Base-by-base conservation (phyloP, 2,797 vertebrate species). In the Schizopygopsis malacanthus region DNA sequence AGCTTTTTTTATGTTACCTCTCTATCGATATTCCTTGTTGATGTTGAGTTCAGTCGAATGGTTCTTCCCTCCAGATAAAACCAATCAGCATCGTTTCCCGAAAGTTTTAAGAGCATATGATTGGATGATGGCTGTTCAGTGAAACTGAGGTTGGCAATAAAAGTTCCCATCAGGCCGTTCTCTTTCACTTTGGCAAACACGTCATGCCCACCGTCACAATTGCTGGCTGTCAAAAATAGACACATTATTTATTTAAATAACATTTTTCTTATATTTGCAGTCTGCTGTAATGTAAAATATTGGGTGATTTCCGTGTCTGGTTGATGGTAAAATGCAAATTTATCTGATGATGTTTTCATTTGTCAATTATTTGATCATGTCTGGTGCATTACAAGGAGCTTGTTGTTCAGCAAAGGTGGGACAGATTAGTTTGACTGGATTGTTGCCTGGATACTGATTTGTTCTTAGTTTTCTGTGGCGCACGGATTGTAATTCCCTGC, bases 61-160 rank as follows among this genome's bases (percentile, higher is more conserved):
- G 92, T 92, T 86, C 91, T 92, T 0, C 94, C 94, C 0, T 97
- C 96, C 90, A 97, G 86, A 90, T 94, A 96, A 91, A 97, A 96
- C 97, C 96, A 97, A 3, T 94, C 61, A 1, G 96, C 94, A 8
- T 97, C 95, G 5, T 93, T 85, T 9, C 97, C 97, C 1, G 88
- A 89, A 70, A 98, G 89, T 50, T 86, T 94, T 92, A 97, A 94
- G 61, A 87, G 92, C 56, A 96, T 86, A 2, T 92, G 89, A 4
- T 92, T 85, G n/a, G 83, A 22, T 33, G 90, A 89, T 4, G 86
- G 89, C 79, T 96, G 93, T 3, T 88, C 91, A 8, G 86, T 89
- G 0, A 90, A 77, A 13, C 92, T 90, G 28, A 96, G 88, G 84
- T 93, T 95, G 33, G 94, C 92, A 12, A 97, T 93, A 41, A 96